Conservation (phyloP, 2,113 vertebrate species). For the Dromaius novaehollandiae region DNA sequence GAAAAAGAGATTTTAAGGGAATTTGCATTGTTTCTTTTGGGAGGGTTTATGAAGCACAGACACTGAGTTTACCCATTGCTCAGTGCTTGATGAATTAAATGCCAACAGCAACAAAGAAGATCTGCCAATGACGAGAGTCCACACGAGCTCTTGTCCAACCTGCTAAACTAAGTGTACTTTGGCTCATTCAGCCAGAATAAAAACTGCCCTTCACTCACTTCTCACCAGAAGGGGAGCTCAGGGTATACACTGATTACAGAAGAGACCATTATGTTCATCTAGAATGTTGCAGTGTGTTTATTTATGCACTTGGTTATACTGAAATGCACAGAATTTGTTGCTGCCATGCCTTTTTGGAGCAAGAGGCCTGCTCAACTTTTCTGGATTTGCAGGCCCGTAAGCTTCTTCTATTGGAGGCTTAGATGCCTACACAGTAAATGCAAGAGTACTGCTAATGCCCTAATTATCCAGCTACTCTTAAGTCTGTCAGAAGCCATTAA, state of each 20-base stretch:
- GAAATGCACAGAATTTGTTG: neutral
- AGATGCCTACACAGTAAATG: neutral
- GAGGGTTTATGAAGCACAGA: conserved; percentile 69
- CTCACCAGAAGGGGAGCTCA: neutral
- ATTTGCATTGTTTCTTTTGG: conserved; percentile 68
- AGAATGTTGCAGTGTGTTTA: neutral
- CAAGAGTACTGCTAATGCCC: too few species aligned
- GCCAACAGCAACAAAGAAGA: neutral
- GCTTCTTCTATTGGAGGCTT: neutral
- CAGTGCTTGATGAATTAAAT: conserved; percentile 64
- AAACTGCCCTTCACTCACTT: neutral
- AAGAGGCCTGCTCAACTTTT: neutral
- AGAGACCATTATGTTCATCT: neutral
- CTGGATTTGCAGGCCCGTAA: neutral
- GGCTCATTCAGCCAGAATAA: neutral
- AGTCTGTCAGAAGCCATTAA: too few species aligned
- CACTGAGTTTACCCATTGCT: neutral
- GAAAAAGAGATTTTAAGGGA: conserved; percentile 55
- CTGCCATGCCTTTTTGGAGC: neutral
- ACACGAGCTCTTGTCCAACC: neutral
- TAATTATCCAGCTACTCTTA: too few species aligned
- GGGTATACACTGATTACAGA: neutral
- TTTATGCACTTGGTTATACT: neutral
- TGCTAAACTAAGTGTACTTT: neutral
- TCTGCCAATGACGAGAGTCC: neutral